These are phyloP conservation scores for Zonitis immaculata DNA, from an alignment of 2,888 invertebrate genomes.

Conservation along the genomic window DNA sequence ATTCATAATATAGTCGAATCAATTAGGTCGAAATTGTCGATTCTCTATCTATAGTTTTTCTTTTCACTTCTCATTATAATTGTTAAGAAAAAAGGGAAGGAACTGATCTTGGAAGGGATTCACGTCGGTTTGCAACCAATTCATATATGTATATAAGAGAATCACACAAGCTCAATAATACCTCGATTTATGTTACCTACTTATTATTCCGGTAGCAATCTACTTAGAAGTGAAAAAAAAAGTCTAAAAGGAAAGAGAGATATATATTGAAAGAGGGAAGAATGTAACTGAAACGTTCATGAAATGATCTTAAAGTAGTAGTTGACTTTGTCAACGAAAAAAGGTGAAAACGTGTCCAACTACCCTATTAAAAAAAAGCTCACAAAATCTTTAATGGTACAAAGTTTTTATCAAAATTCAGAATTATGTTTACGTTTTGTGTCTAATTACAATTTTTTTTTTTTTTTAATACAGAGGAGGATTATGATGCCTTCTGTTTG, in stretches of 20 bases:
- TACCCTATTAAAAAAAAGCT: too few species aligned
- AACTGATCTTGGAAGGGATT: not conserved
- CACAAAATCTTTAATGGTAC: too few species aligned
- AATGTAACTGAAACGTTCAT: constrained; percentile 24
- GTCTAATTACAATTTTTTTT: too few species aligned
- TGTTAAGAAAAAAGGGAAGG: not conserved
- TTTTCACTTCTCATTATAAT: not conserved
- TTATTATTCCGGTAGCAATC: constrained; percentile 30
- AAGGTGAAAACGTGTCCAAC: not conserved
- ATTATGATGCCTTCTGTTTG: constrained; percentile 97
- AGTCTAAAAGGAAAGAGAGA: not conserved
- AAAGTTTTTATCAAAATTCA: too few species aligned
- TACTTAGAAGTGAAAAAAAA: constrained; percentile 17
- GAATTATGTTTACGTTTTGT: too few species aligned
- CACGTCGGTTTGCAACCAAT: constrained; percentile 12
- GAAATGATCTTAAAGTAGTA: constrained; percentile 20
- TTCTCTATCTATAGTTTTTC: not conserved
- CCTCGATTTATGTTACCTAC: constrained; percentile 30
- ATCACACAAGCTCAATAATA: constrained; percentile 25
- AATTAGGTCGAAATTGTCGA: not conserved
- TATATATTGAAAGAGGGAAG: not conserved
- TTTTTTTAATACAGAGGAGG: constrained; percentile 73
- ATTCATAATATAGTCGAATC: not conserved
- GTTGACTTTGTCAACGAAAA: constrained; percentile 18
- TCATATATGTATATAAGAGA: constrained; percentile 20